phyloP scores from a whole-genome alignment of 2,113 vertebrate species.

The Hiodon tergisus region DNA sequence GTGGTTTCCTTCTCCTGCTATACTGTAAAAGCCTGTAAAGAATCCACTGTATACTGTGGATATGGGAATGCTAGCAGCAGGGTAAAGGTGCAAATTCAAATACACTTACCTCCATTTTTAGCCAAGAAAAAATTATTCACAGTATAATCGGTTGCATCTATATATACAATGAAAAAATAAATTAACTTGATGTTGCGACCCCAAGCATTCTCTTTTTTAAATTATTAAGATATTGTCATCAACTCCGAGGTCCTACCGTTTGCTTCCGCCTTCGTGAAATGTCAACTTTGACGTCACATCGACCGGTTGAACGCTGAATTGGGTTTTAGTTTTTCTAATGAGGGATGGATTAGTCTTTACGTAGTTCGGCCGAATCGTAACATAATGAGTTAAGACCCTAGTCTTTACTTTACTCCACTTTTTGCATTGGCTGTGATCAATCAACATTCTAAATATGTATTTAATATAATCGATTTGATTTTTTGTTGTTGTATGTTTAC shows the following conservation, averaged over 20 bases:
- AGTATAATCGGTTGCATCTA: not conserved
- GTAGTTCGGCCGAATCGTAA: too few relatives aligned
- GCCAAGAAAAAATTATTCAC: conserved; percentile 18
- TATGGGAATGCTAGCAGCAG: not conserved
- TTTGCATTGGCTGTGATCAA: too few relatives aligned
- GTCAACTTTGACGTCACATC: conserved; percentile 13
- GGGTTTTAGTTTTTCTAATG: not conserved
- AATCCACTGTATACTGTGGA: not conserved
- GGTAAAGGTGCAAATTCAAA: not conserved
- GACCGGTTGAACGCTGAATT: not conserved
- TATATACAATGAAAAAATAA: not conserved
- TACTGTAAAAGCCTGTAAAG: too few relatives aligned
- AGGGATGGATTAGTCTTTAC: too few relatives aligned
- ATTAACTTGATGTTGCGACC: not conserved
- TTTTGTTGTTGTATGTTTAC: not conserved
- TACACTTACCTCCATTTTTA: conserved; percentile 57
- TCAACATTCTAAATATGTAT: not conserved
- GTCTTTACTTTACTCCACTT: too few relatives aligned
- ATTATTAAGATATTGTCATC: not conserved
- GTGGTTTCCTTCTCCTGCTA: too few relatives aligned
- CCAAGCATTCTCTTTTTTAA: not conserved
- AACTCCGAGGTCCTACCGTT: not conserved
- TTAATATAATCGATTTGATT: not conserved
- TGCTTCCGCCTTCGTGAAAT: conserved; percentile 24
- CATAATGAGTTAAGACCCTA: too few relatives aligned